phyloP scores from a whole-genome alignment of 2,797 vertebrate species.

The Eulemur albifrons region DNA sequence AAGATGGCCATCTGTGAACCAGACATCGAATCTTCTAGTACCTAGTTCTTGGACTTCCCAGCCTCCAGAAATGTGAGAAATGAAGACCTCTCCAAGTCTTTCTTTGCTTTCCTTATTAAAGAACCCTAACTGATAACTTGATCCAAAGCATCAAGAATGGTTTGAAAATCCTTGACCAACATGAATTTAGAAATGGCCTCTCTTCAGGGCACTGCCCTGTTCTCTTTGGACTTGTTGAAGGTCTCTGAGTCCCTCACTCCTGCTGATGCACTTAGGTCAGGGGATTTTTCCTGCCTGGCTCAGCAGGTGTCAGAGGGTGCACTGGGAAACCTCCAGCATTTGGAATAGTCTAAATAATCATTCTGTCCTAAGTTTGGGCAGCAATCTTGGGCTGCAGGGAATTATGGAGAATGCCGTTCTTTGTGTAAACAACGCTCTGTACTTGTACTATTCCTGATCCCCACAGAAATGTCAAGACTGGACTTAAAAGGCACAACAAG shows the following conservation, averaged over 20 bases:
- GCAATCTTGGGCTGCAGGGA: fast-evolving
- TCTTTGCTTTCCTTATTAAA: not conserved
- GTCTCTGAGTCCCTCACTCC: not conserved
- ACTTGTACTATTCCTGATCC: not conserved
- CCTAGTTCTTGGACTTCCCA: not conserved
- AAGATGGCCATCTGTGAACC: not conserved
- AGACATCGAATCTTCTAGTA: not conserved
- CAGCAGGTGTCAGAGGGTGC: not conserved
- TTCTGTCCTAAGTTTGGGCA: not conserved
- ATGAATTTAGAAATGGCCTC: fast-evolving
- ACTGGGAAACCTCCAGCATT: not conserved
- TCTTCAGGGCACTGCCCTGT: fast-evolving
- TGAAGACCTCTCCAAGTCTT: not conserved
- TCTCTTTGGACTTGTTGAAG: not conserved
- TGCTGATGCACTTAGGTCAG: fast-evolving
- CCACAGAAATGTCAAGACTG: not conserved
- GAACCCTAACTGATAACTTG: not conserved
- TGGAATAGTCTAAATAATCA: not conserved
- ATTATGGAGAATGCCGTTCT: not conserved
- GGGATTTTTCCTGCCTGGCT: not conserved
- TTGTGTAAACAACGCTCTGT: not conserved
- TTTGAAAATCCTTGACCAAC: not conserved
- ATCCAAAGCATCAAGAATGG: not conserved
- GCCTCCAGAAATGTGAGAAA: not conserved
- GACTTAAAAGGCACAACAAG: not conserved